A percentile compares a stretch with the other conserved stretches of the same genome.
Conservation (phyloP, 2,888 invertebrate species). For the Emmelina monodactyla region DNA sequence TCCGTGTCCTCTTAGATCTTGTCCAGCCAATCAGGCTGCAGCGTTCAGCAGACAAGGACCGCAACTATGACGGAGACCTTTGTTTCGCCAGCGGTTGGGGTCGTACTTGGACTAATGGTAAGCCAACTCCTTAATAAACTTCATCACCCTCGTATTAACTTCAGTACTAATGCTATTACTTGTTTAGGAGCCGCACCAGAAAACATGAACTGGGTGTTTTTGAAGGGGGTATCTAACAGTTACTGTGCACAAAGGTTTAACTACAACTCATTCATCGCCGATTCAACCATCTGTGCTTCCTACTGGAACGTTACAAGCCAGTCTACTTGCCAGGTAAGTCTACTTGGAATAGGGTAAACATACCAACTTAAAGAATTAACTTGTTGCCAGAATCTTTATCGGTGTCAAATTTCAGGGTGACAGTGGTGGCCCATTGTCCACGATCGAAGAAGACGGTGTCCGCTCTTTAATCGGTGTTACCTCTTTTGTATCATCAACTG, state of each 20-base stretch:
- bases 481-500: conserved; percentile 38
- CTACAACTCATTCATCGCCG: conserved; percentile 25
- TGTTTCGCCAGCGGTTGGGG: conserved; percentile 45
- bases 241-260: conserved; percentile 22
- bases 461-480: conserved; percentile 32
- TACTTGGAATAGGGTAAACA: too few relatives aligned
- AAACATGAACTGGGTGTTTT: conserved; percentile 38
- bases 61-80: conserved; percentile 25
- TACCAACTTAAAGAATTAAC: neutral
- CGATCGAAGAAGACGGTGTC: conserved; percentile 27
- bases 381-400: too few relatives aligned
- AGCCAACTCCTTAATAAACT: neutral
- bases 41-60: conserved; percentile 23
- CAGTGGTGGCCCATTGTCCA: conserved; percentile 42
- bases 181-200: conserved; percentile 28
- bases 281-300: conserved; percentile 36
- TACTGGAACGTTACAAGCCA: conserved; percentile 37
- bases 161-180: too few relatives aligned
- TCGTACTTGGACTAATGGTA: conserved; percentile 32
- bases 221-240: conserved; percentile 27
- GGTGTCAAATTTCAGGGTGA: too few relatives aligned
- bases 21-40: conserved; percentile 40
- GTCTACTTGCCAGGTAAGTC: conserved; percentile 37
- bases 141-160: neutral
- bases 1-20: conserved; percentile 22